These are phyloP conservation scores for Rousettus leschenaultii DNA, from an alignment of 2,113 vertebrate species.

Conservation along the genomic window DNA sequence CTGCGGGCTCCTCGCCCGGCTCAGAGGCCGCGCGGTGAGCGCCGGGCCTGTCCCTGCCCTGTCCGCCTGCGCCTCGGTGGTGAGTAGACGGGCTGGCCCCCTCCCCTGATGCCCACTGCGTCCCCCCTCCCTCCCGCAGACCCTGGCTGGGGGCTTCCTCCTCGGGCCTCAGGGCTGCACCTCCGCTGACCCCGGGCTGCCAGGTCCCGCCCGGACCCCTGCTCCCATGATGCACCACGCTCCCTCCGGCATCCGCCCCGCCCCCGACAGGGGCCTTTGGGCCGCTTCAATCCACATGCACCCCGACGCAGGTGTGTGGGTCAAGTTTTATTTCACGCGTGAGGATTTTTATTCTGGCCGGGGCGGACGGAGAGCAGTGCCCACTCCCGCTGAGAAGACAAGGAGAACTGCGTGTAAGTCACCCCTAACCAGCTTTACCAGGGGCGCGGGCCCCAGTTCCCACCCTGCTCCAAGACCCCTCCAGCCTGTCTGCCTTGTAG, in stretches of 20 bases:
- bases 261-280: neutral
- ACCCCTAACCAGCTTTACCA: neutral
- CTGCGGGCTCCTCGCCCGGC: neutral
- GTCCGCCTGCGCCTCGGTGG: neutral
- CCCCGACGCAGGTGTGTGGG: neutral
- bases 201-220: neutral
- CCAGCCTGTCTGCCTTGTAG: accelerated
- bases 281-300: too few relatives aligned
- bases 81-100: neutral
- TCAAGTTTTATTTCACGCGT: neutral
- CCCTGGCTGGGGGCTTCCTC: neutral
- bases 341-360: neutral
- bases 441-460: neutral
- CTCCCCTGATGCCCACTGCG: accelerated
- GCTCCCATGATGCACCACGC: accelerated
- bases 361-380: neutral
- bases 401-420: neutral
- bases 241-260: neutral
- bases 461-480: neutral
- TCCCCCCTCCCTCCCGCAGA: neutral
- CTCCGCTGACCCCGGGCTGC: accelerated
- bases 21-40: neutral
- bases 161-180: neutral
- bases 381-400: neutral
- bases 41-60: neutral